Evolutionary conservation across 2,888 invertebrate species (phyloP).

Genomic region (Orthosia gothica): DNA sequence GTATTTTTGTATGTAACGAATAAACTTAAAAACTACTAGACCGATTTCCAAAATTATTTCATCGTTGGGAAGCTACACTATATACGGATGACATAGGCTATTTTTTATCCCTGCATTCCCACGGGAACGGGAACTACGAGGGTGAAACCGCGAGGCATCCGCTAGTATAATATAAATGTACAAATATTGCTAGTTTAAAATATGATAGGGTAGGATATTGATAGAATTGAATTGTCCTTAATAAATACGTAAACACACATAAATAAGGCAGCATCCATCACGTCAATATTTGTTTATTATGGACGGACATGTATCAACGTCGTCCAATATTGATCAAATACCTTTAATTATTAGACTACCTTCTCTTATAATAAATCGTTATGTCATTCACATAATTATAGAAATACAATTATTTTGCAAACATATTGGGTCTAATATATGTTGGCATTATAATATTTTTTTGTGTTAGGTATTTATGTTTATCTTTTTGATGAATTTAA

Average conservation of each 20-base stretch:
- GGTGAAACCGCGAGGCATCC: too few relatives aligned
- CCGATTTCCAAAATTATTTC: too few relatives aligned
- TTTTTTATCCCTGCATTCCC: too few relatives aligned
- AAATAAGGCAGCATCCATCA: conserved; percentile 1
- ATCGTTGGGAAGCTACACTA: too few relatives aligned
- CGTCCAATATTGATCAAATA: conserved; percentile 6
- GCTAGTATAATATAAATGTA: too few relatives aligned
- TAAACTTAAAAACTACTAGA: too few relatives aligned
- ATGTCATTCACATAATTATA: background rate
- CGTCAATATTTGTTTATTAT: conserved; percentile 11
- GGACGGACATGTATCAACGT: background rate
- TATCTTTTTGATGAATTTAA: background rate
- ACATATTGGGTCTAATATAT: background rate
- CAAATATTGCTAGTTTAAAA: too few relatives aligned
- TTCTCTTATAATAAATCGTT: background rate
- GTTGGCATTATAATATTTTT: too few relatives aligned
- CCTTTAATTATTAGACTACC: background rate
- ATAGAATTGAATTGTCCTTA: conserved; percentile 10
- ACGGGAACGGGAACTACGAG: too few relatives aligned
- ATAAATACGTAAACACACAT: background rate
- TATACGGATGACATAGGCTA: too few relatives aligned
- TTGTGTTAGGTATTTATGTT: too few relatives aligned
- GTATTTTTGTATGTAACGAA: too few relatives aligned
- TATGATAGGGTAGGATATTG: background rate
- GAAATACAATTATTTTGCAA: background rate